Evolutionary conservation across 2,797 vertebrate species (phyloP), one percentile per base, ranked within the genome.

Genomic region (Oophaga sylvatica): DNA sequence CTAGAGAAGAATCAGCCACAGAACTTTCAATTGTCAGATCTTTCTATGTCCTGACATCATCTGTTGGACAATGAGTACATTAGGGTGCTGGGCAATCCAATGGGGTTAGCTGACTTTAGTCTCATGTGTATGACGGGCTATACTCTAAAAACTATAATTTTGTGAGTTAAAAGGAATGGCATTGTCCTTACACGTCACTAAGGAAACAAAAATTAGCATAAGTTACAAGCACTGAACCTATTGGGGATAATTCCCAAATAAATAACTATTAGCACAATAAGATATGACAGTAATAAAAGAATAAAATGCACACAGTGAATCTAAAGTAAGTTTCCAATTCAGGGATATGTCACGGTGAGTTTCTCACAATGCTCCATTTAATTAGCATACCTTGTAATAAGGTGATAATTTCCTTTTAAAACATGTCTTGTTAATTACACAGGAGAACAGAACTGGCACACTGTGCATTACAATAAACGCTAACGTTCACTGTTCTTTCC

Each of bases 331-430:
- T 35, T 84, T 84, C 83, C 83, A 76, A 48, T 76, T 48, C 68
- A 76, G 70, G 57, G 57, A 84, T 59, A 76, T 76, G 83, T 84
- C 83, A 60, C 53, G 20, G 57, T 63, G 68, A 45, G 65, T 62
- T 84, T 76, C 70, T 84, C 70, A 84, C 83, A 84, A 84, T 75
- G 35, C 83, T 45, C 57, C 56, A 45, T 75, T 84, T 63, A 76
- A 84, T 84, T 84, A 84, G 83, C 83, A 77, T 84, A 73, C 53
- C 83, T 84, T 77, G 83, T 77, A 76, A 76, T 77, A 84, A 65
- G 83, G 59, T 84, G 83, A 84, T 77, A 71, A 84, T 84, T 84
- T 63, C 83, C 59, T 77, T 59, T 76, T 84, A 63, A 84, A 84
- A 77, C 59, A 63, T 84, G 70, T 77, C 83, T 84, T 16, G 20